Percentiles rank a stretch among this genome's conserved stretches.
Evolutionary conservation across 2,113 vertebrate genomes (phyloP).

Genomic region (Oncorhynchus clarkii): DNA sequence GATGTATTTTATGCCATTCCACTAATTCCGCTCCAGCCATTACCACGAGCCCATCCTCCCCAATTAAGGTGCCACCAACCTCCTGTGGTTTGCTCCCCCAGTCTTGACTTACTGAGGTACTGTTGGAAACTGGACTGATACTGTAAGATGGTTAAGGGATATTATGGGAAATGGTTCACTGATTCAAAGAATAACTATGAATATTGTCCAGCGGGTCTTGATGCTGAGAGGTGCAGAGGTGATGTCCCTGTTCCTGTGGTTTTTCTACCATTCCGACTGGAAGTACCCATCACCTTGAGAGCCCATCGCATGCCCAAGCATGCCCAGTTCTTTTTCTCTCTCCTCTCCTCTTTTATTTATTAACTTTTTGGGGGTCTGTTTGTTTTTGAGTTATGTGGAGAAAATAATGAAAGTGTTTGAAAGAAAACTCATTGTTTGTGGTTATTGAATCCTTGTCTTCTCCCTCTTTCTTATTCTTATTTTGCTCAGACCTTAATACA

Average conservation of each 20-base stretch:
- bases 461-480: neutral
- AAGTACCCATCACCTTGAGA: conserved; percentile 36
- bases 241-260: conserved; percentile 17
- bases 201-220: neutral
- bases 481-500: neutral
- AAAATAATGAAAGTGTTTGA: conserved; percentile 64
- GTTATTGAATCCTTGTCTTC: conserved; percentile 33
- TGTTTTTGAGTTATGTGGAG: conserved; percentile 55
- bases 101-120: conserved; percentile 14
- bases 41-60: too few species aligned
- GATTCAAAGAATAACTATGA: neutral
- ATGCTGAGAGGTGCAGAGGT: conserved; percentile 2
- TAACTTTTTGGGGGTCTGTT: conserved; percentile 44
- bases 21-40: too few species aligned
- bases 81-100: conserved; percentile 11
- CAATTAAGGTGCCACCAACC: too few species aligned
- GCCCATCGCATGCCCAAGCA: conserved; percentile 55
- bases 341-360: conserved; percentile 35
- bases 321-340: conserved; percentile 49
- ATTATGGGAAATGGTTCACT: neutral
- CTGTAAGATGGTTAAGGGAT: neutral
- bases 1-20: too few species aligned
- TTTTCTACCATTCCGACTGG: conserved; percentile 30
- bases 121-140: neutral
- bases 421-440: conserved; percentile 44